phyloP scores from a whole-genome alignment of 2,113 vertebrate species.

The Speoplatyrhinus poulsoni region DNA sequence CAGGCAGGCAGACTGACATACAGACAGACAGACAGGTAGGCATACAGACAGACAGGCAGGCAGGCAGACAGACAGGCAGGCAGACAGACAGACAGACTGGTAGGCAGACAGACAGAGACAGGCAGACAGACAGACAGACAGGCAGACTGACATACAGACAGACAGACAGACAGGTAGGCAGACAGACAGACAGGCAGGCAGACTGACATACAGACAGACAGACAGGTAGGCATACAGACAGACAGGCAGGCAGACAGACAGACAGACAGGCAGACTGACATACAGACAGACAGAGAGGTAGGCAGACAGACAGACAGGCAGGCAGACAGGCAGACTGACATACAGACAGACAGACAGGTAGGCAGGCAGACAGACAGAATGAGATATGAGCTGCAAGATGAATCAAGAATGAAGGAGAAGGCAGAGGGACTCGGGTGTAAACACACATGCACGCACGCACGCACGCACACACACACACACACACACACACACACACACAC shows the following conservation, averaged over 20 bases:
- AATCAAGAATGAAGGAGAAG: slow-evolving; percentile 5
- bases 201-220: not conserved
- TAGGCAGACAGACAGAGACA: not conserved
- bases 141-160: too few species aligned
- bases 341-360: not conserved
- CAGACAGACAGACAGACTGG: not conserved
- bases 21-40: not conserved
- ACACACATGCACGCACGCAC: slow-evolving; percentile 1
- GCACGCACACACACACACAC: slow-evolving; percentile 5
- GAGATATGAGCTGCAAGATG: not conserved
- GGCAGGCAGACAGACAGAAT: not conserved
- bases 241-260: not conserved
- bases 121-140: not conserved
- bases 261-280: not conserved
- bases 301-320: not conserved
- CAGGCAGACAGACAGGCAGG: not conserved
- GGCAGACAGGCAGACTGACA: not conserved
- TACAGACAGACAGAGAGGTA: not conserved
- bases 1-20: too few species aligned
- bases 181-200: too few species aligned
- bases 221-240: not conserved
- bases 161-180: too few species aligned
- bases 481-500: slow-evolving; percentile 12
- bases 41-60: not conserved
- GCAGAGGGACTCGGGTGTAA: not conserved